These are phyloP conservation scores for Scomber scombrus DNA, from an alignment of 2,113 vertebrate genomes.

Conservation along the genomic window DNA sequence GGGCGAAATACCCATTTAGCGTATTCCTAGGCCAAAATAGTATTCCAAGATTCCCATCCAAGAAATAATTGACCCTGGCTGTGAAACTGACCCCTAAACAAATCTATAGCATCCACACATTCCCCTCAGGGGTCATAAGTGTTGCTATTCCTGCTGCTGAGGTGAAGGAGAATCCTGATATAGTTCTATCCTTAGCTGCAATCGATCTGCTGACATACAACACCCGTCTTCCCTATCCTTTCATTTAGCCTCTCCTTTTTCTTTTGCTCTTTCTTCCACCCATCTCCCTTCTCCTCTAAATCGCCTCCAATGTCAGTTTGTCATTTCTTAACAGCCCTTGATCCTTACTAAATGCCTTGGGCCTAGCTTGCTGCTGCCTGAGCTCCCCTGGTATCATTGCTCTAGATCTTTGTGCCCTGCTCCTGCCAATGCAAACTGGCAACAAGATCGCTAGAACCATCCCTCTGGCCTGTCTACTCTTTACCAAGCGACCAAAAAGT, in stretches of 20 bases:
- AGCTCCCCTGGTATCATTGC: slow-evolving; percentile 66
- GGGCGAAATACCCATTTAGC: background rate
- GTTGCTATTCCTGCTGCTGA: slow-evolving; percentile 53
- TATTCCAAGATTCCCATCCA: background rate
- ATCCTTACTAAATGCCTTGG: slow-evolving; percentile 75
- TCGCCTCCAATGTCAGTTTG: slow-evolving; percentile 66
- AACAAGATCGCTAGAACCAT: slow-evolving; percentile 5
- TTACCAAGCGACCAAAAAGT: slow-evolving; percentile 43
- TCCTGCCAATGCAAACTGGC: slow-evolving; percentile 59
- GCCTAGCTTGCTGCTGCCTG: slow-evolving; percentile 48
- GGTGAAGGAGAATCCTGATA: slow-evolving; percentile 70
- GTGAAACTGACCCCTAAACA: slow-evolving; percentile 36
- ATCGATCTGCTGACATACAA: slow-evolving; percentile 75
- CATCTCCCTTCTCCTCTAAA: slow-evolving; percentile 33
- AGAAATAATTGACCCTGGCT: slow-evolving; percentile 8
- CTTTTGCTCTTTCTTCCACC: slow-evolving; percentile 12
- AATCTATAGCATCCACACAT: slow-evolving; percentile 43
- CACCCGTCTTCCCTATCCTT: slow-evolving; percentile 61
- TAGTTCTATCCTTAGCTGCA: slow-evolving; percentile 69
- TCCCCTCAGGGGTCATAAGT: slow-evolving; percentile 35
- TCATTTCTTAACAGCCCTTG: slow-evolving; percentile 63
- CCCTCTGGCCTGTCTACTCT: slow-evolving; percentile 39
- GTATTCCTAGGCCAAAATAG: slow-evolving; percentile 2
- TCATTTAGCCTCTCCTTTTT: slow-evolving; percentile 46
- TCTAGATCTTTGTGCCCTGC: slow-evolving; percentile 63